Base-by-base conservation (phyloP, 2,113 vertebrate species). In the Drymodes brunneopygia region DNA sequence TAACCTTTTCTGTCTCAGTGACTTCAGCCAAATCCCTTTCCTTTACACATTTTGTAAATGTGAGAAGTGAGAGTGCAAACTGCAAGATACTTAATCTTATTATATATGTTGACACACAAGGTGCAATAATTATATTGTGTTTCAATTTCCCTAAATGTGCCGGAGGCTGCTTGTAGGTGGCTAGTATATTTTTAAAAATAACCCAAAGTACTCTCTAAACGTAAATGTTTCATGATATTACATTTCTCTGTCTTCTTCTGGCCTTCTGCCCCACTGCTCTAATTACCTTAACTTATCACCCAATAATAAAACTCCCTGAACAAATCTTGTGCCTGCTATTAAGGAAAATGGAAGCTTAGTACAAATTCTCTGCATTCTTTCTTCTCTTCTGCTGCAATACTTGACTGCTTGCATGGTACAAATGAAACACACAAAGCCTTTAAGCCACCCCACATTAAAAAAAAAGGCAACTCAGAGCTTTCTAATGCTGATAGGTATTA, bases 341-440 rank as follows among this genome's bases (percentile, higher is more conserved):
- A 94, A 96, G 85, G 77, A 94, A 90, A 93, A 90, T 64, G 81
- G 91, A 96, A 94, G 71, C 80, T 91, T 86, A 91, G 62, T 73
- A 65, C 36, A 92, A 71, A 97, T 97, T 97, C 79, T 90, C 87
- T 85, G 73, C 71, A 92, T 89, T 94, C 81, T 78, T 96, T 88
- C 90, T 92, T 90, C 72, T 83, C 56, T 89, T 81, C 57, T 72
- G 45, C 67, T 81, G 58, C 83, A 79, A 74, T 86, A 78, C 70
- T 91, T 94, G 93, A 94, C 62, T 95, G 73, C 77, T 97, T 95
- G 62, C 86, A 40, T 51, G 66, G 86, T 77, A 95, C 71, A 79
- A 86, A n/a, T 78, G 53, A 94, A 92, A 85, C 65, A 89, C 7
- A n/a, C 45, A 91, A 96, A 96, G 92, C 81, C 84, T 51, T 94